Evolutionary conservation across 2,113 vertebrate species (phyloP).

Genomic region (Macrotus californicus): DNA sequence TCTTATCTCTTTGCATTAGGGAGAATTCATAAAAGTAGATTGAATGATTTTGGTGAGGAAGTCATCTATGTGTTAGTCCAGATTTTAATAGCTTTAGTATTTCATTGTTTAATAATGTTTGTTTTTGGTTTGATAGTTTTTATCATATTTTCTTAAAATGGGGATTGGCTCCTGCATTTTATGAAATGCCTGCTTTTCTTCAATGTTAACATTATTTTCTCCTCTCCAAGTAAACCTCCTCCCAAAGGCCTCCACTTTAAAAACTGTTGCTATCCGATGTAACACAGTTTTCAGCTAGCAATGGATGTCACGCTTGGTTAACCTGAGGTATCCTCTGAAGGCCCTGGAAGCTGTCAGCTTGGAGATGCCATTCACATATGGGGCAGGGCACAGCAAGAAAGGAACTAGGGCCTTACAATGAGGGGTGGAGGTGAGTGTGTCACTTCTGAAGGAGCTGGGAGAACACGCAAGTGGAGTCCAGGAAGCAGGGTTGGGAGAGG

Average conservation of each 20-base stretch:
- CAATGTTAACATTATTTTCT: background rate
- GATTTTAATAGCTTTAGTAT: conserved; percentile 2
- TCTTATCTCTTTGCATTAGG: background rate
- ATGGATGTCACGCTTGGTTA: background rate
- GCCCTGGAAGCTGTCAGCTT: background rate
- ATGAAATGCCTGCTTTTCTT: background rate
- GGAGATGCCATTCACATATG: background rate
- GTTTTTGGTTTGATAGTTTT: background rate
- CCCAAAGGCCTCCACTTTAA: background rate
- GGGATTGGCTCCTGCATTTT: background rate
- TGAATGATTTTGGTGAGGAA: background rate
- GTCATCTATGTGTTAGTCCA: background rate
- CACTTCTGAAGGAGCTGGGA: background rate
- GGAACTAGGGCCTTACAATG: background rate
- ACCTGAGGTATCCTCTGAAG: background rate
- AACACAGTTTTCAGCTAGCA: background rate
- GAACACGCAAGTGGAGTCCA: background rate
- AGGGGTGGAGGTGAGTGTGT: conserved; percentile 9
- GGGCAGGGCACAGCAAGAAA: background rate
- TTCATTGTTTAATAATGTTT: background rate
- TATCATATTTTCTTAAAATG: background rate
- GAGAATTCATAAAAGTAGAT: background rate
- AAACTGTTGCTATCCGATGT: background rate
- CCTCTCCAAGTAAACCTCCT: background rate
- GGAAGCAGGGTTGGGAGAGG: background rate